A percentile compares a stretch with the other conserved stretches of the same genome.
Conservation (phyloP, 2,113 vertebrate genomes). For the Mionectes macconnelli region DNA sequence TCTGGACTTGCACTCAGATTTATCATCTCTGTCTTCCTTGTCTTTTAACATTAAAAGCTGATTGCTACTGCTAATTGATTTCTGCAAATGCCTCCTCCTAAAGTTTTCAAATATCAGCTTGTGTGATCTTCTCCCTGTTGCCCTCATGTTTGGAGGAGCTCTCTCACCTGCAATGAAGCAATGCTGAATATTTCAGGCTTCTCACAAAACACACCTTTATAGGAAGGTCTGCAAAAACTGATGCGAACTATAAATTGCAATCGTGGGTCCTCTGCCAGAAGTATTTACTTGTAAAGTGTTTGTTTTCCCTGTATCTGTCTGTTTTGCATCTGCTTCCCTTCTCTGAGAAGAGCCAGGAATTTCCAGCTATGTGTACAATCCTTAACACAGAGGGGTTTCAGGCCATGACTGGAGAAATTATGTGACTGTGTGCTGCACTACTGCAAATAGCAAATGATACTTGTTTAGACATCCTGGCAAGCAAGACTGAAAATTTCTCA, state of each 20-base stretch:
- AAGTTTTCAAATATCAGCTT: background rate
- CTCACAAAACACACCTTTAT: background rate
- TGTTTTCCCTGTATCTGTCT: background rate
- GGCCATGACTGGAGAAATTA: background rate
- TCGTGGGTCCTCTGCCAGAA: background rate
- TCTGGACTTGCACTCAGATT: background rate
- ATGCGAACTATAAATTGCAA: background rate
- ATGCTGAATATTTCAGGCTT: background rate
- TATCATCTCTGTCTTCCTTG: background rate
- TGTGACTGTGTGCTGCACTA: background rate
- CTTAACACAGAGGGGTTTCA: background rate
- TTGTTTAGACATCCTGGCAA: background rate
- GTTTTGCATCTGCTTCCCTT: background rate
- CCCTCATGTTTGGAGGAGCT: background rate
- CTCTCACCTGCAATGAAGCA: background rate
- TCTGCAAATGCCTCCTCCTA: background rate
- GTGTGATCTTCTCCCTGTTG: background rate
- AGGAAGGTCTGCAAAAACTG: background rate
- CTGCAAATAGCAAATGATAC: background rate
- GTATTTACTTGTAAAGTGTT: background rate
- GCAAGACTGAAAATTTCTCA: background rate
- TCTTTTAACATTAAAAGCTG: background rate
- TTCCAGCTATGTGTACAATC: background rate
- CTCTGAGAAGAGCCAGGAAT: background rate
- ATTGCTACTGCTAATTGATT: background rate